These are phyloP conservation scores for Delia radicum DNA, from an alignment of 1,140 invertebrate species.

Conservation along the genomic window DNA sequence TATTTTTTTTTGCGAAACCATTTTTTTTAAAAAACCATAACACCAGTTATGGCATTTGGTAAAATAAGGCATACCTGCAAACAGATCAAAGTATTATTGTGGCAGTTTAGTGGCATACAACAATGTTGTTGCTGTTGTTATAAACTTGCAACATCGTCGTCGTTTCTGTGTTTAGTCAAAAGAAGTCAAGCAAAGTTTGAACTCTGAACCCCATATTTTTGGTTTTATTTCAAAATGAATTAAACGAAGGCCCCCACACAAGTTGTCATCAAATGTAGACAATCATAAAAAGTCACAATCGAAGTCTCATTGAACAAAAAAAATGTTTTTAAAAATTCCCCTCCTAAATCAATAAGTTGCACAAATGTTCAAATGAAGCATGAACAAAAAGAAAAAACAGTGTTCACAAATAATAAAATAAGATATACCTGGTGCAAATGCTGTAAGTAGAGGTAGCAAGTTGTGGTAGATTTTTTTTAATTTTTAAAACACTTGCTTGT, in stretches of 20 bases:
- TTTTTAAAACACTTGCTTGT: neutral
- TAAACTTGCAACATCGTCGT: neutral
- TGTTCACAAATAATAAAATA: neutral
- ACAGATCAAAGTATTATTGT: neutral
- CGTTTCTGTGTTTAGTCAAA: neutral
- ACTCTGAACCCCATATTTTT: constrained; percentile 15
- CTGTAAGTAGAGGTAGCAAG: neutral
- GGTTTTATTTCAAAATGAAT: neutral
- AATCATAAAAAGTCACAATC: neutral
- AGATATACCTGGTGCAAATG: neutral
- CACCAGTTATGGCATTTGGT: constrained; percentile 13
- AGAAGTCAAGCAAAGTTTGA: constrained; percentile 19
- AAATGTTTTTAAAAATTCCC: neutral
- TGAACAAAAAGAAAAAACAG: neutral
- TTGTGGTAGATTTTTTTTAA: neutral
- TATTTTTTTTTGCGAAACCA: neutral
- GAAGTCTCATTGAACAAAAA: neutral
- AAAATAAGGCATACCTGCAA: neutral
- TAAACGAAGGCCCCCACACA: neutral
- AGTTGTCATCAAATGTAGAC: neutral
- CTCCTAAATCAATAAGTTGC: neutral
- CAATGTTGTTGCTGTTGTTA: neutral
- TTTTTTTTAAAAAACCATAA: neutral
- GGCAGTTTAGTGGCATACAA: neutral
- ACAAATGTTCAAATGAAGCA: neutral